phyloP scores from a whole-genome alignment of 2,888 invertebrate genomes.

The Lobophora halterata region DNA sequence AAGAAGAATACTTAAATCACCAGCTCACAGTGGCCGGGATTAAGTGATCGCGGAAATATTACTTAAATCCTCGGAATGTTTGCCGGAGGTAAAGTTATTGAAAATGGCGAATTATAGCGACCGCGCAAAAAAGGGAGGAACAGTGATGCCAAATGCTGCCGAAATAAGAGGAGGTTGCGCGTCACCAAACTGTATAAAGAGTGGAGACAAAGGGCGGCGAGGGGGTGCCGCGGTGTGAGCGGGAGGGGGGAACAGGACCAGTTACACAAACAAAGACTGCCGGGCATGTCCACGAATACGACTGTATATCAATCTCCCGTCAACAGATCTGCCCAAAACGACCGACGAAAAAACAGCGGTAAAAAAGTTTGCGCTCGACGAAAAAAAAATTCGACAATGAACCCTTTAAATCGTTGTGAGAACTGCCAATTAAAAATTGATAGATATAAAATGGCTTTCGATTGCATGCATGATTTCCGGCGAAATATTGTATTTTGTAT shows the following conservation, averaged over 20 bases:
- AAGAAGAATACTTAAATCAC: conserved; percentile 25
- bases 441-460: conserved; percentile 49
- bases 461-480: conserved; percentile 13
- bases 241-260: conserved; percentile 52
- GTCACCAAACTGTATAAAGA: conserved; percentile 71
- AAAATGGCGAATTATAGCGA: conserved; percentile 40
- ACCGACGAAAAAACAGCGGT: conserved; percentile 66
- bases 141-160: conserved; percentile 51
- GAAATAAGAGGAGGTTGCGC: conserved; percentile 67
- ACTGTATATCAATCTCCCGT: conserved; percentile 78
- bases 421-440: conserved; percentile 81
- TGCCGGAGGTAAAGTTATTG: conserved; percentile 25
- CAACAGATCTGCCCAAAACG: conserved; percentile 75
- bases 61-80: conserved; percentile 16
- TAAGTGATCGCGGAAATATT: conserved; percentile 22
- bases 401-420: conserved; percentile 73
- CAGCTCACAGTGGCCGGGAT: conserved; percentile 23
- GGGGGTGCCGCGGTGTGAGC: conserved; percentile 33
- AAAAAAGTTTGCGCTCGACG: conserved; percentile 57
- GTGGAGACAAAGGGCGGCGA: conserved; percentile 67
- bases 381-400: conserved; percentile 74
- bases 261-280: conserved; percentile 77
- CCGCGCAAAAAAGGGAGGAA: conserved; percentile 44
- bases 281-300: conserved; percentile 72
- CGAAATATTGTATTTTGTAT: too few relatives aligned